These are phyloP conservation scores for Morone saxatilis DNA, from an alignment of 2,113 vertebrate genomes.

Conservation along the genomic window DNA sequence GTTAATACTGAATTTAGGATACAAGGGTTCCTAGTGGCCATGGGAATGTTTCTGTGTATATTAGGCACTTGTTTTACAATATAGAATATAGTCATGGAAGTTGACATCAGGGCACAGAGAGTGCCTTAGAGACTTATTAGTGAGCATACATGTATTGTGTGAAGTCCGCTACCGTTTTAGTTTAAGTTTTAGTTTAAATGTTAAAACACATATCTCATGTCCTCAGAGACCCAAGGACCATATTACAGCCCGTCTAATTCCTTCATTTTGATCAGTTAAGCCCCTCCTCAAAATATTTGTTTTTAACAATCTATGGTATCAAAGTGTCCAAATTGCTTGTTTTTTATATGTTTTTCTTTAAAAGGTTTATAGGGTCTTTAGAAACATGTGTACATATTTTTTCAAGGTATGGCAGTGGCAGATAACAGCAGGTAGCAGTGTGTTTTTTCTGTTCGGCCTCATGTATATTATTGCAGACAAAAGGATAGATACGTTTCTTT, in stretches of 20 bases:
- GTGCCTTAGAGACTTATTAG: background rate
- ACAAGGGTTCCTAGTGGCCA: background rate
- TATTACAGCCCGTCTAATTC: too few species aligned
- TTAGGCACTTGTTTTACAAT: background rate
- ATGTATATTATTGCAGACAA: background rate
- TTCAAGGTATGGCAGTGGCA: background rate
- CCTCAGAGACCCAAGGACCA: too few species aligned
- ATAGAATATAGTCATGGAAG: constrained; percentile 15
- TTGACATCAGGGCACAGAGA: background rate
- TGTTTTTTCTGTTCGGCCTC: background rate
- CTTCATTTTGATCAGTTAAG: too few species aligned
- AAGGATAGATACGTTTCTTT: background rate
- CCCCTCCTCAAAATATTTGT: too few species aligned
- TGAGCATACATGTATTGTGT: background rate
- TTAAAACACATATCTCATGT: too few species aligned
- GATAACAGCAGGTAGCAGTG: background rate
- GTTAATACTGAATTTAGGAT: background rate
- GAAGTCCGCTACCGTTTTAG: background rate
- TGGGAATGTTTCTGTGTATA: background rate
- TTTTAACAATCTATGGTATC: too few species aligned
- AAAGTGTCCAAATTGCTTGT: too few species aligned
- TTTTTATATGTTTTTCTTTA: too few species aligned
- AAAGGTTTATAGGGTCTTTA: too few species aligned
- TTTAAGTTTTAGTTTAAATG: too few species aligned
- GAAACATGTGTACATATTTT: background rate